phyloP scores from a whole-genome alignment of 30 jellyfish, hydroid and myxozoan genomes.

The Clytia hemisphaerica region DNA sequence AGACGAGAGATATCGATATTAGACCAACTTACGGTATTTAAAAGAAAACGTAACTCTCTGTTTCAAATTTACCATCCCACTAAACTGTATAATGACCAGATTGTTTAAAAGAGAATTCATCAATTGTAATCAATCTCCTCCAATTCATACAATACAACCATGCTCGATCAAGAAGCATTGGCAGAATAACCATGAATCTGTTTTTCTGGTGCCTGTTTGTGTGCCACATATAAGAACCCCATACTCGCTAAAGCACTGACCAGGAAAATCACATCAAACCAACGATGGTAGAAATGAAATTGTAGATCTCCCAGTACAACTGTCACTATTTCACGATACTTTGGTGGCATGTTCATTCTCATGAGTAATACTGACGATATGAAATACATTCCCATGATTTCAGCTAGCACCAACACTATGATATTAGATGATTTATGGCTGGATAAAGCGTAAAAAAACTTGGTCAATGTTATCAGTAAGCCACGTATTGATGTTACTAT shows the following conservation, averaged over 20 bases:
- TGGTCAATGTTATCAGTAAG: conserved; percentile 80
- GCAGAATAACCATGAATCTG: conserved; percentile 56
- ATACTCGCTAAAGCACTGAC: conserved; percentile 98
- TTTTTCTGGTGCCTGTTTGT: conserved; percentile 96
- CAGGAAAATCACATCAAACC: conserved; percentile 95
- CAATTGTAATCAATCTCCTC: too few species aligned
- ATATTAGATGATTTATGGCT: conserved; percentile 92
- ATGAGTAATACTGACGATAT: conserved; percentile 83
- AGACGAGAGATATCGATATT: too few species aligned
- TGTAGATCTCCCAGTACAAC: conserved; percentile 94
- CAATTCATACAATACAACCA: too few species aligned
- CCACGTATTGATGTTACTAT: conserved; percentile 94
- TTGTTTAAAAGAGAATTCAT: too few species aligned
- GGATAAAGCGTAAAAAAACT: conserved; percentile 80
- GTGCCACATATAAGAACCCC: conserved; percentile 87
- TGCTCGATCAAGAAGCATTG: too few species aligned
- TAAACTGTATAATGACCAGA: too few species aligned
- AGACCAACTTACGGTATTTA: too few species aligned
- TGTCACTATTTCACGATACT: conserved; percentile 78
- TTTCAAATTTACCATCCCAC: too few species aligned
- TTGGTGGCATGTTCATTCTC: conserved; percentile 98
- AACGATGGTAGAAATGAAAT: conserved; percentile 84
- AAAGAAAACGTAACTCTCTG: too few species aligned
- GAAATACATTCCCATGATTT: conserved; percentile 94
- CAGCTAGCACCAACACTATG: conserved; percentile 86